Evolutionary conservation across 37 sponge, comb jelly and placozoan species (phyloP).

Genomic region (Theonella swinhoei): DNA sequence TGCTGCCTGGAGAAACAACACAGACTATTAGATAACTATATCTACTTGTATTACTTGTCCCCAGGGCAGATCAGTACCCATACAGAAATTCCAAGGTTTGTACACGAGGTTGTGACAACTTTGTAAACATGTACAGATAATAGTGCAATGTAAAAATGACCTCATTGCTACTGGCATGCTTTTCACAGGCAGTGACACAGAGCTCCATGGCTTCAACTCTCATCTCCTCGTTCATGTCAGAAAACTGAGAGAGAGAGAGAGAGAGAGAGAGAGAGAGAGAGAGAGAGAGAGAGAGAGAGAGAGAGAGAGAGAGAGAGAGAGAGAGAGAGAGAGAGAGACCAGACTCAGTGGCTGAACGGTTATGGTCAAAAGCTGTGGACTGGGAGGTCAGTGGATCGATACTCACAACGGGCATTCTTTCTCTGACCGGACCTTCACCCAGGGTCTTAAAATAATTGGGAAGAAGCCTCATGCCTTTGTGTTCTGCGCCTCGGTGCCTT

Average conservation of each 20-base stretch:
- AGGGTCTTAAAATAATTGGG: no score
- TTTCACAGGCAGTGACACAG: conserved; percentile 99
- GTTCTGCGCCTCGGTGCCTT: no score
- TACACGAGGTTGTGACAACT: not conserved
- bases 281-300: no score
- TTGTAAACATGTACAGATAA: not conserved
- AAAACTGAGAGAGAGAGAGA: conserved; percentile 77
- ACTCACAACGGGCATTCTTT: no score
- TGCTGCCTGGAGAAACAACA: conserved; percentile 62
- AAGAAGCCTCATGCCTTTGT: no score
- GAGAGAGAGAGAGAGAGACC: no score
- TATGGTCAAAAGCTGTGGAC: no score
- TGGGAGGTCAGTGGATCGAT: no score
- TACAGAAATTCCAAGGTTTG: not conserved
- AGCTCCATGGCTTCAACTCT: conserved; percentile 98
- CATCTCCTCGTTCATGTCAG: conserved; percentile 99
- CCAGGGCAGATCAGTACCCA: not conserved
- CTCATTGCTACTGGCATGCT: conserved; percentile 91
- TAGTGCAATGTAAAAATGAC: conserved; percentile 22
- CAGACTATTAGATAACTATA: not conserved
- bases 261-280: no score
- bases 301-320: not conserved
- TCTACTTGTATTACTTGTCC: not conserved
- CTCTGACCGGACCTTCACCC: no score
- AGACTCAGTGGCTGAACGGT: no score